Evolutionary conservation across 2,888 invertebrate species (phyloP), one percentile per base, ranked within the genome.

Genomic region (Nebria brevicollis): DNA sequence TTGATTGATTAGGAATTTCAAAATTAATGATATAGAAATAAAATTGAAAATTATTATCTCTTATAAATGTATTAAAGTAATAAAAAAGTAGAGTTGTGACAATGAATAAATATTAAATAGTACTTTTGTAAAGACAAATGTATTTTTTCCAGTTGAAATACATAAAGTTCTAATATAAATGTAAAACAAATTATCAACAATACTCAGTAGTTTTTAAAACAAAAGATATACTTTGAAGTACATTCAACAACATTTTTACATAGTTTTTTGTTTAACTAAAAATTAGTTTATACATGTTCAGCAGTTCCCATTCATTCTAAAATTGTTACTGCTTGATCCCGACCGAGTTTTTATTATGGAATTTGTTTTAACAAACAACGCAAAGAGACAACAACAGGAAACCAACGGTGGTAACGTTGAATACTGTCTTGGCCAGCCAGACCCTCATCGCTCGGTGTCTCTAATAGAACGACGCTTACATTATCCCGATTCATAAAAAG

Each of bases 191-290:
- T 81, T 77, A 77, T 81, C 77, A 81, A 81, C 81, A 81, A 81
- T 81, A 81, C 77, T 81, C 77, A 77, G 68, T 81, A 81, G 77
- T 81, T 72, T 77, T 65, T 77, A 81, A 81, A 54, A 54, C 54
- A 76, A 81, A 81, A 66, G 81, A 81, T 81, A 81, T 81, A 81
- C 81, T 81, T 81, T 81, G 81, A 81, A 81, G 72, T 81, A 81
- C 81, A 81, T 76, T 81, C 81, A 81, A 81, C 81, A 81, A 81
- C 81, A 81, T 81, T 81, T 81, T 81, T 81, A 81, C 81, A 81
- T 77, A 81, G 77, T 64, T 81, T 77, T 77, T 54, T 54, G 4
- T 34, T 54, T 54, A 54, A 54, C 54, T 72, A 72, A 81, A 81
- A 77, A 81, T 76, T 81, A 81, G 64, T 77, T 81, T 81, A 81